Evolutionary conservation across 2,797 vertebrate genomes (phyloP), one percentile per base, ranked within the genome.

Genomic region (Decapterus maruadsi): DNA sequence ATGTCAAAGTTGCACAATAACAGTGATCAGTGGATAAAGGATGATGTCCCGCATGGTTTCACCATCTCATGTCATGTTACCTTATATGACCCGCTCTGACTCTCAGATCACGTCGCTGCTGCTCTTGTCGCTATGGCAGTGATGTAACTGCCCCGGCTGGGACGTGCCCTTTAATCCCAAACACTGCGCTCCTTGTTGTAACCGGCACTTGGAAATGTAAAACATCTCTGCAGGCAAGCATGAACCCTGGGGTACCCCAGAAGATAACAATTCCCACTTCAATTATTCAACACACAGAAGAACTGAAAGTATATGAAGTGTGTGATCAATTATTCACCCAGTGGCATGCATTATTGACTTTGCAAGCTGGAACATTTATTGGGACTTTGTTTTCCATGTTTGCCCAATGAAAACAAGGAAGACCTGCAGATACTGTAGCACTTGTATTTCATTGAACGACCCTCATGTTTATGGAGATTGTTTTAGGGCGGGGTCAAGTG

Each of bases 271-370:
- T 63, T 40, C 67, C 50, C 22, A 48, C 56, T 73, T 92, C 61
- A 88, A 89, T 91, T 85, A 91, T 93, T 91, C 73, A 93, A 85
- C 57, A 75, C 77, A 84, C 62, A 67, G 64, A 78, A 78, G 53
- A 86, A 88, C 50, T 81, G 71, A 72, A 82, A 84, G 72, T 86
- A 80, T 87, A 89, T 77, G 72, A 84, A 84, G 62, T 45, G 29
- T 61, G 61, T 63, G 43, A 92, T 94, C 54, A 88, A 93, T 92
- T 90, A 94, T 93, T 92, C 68, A 94, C 51, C 67, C 20, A 4
- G 22, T 54, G 38, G 46, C 45, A 82, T 93, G 75, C 71, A 90
- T 90, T 89, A 91, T 90, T 87, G 75, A 92, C 75, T 75, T 62
- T 2, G 60, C 56, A 78, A 86, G 83, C 73, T 84, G 69, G 82